Base-by-base conservation (phyloP, 2,113 vertebrate genomes). In the Planiliza haematocheilus region DNA sequence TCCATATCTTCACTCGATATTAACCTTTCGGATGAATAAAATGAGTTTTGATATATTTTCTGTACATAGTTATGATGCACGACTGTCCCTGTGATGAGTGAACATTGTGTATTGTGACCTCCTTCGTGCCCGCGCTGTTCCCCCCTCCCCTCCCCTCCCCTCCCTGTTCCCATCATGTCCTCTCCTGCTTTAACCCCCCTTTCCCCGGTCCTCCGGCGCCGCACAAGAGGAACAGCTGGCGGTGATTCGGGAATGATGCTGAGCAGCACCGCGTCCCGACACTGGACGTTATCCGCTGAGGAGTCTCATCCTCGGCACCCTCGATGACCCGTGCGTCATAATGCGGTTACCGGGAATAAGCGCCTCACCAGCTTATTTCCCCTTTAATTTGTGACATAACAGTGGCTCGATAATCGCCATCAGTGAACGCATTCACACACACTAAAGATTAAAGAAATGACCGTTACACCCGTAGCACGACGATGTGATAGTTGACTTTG, bases 341-440 rank as follows among this genome's bases (percentile, higher is more conserved):
- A 95, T 94, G 94, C 93, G 93, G 94, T 94, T 94, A 93, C 86
- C 59, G 72, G 70, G 87, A 89, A 83, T 91, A 88, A 90, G 89
- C 85, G 85, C 86, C 77, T 89, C 87, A 69, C 84, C 86, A 86
- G 79, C 82, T 91, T 91, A 86, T 89, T 88, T 70, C 84, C 79
- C 64, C 81, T 86, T 88, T 89, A 80, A 89, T 82, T 83, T 89
- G 88, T 91, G 92, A 94, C 84, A 93, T 92, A 92, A 92, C 88
- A 52, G 62, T 60, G 65, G 50, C 77, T 75, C 51, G 14, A 45
- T 85, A 79, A 90, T 86, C 82, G 60, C 59, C 36, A 41, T 12
- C 68, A 77, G 56, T 65, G 60, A 65, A 58, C 74, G 70, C 79
- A 73, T 64, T 82, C 63, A 56, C 48, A 52, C 64, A 61, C 65